phyloP scores from a whole-genome alignment of 2,113 vertebrate species.

The Hippocampus abdominalis region DNA sequence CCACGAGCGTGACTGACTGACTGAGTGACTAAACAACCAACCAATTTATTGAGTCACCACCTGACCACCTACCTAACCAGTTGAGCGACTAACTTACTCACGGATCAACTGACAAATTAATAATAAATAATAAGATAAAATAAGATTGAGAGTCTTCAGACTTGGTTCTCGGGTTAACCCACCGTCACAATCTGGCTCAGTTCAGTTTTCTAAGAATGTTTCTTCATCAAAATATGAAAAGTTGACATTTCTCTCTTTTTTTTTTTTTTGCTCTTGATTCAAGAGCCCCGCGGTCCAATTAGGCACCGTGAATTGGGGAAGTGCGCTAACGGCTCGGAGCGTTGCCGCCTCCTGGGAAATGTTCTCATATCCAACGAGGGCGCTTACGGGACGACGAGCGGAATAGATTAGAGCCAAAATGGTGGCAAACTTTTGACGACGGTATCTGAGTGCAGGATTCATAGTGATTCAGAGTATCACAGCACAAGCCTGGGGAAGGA shows the following conservation, averaged over 20 bases:
- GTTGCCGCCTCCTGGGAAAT: neutral
- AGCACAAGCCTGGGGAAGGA: neutral
- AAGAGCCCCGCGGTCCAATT: neutral
- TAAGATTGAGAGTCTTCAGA: neutral
- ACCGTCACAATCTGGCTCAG: neutral
- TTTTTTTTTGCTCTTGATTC: neutral
- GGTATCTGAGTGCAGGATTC: neutral
- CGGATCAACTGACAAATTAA: no score
- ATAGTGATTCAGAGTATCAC: neutral
- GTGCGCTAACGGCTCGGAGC: neutral
- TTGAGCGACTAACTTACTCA: no score
- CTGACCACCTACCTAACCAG: no score
- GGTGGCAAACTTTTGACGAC: neutral
- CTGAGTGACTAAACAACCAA: neutral
- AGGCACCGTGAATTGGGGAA: neutral
- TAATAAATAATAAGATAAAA: no score
- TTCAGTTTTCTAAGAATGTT: neutral
- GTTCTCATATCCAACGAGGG: neutral
- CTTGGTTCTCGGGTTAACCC: neutral
- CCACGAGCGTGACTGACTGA: no score
- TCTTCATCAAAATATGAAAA: neutral
- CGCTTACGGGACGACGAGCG: neutral
- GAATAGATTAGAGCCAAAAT: neutral
- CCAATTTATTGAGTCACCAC: neutral
- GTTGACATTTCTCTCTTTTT: neutral